These are phyloP conservation scores for Falco novaeseelandiae DNA, from an alignment of 2,797 vertebrate species.

Conservation along the genomic window DNA sequence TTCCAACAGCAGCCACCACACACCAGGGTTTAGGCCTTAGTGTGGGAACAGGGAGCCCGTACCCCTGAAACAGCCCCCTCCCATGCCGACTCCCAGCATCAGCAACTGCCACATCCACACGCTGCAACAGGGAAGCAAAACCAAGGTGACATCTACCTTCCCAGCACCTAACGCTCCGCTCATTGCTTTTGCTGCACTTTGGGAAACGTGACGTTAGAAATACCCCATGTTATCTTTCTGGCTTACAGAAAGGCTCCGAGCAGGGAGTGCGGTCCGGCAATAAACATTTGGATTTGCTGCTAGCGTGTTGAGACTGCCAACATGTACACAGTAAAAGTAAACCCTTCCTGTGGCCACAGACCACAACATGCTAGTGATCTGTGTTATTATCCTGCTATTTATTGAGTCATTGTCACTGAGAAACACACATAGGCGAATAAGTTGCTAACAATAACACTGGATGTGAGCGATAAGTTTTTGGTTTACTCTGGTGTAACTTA, in stretches of 20 bases:
- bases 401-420: constrained; percentile 3
- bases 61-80: not conserved
- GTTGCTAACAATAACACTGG: constrained; percentile 49
- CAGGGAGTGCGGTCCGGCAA: not conserved
- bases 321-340: constrained; percentile 31
- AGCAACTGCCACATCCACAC: fast-evolving
- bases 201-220: not conserved
- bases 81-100: not conserved
- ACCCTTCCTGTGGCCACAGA: constrained; percentile 36
- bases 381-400: not conserved
- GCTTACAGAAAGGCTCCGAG: not conserved
- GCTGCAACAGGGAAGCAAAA: not conserved
- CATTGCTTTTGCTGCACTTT: not conserved
- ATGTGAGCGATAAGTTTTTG: constrained; percentile 43
- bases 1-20: not conserved
- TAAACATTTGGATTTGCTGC: constrained; percentile 45
- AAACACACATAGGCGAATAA: not conserved
- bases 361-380: constrained; percentile 6
- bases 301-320: not conserved
- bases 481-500: constrained; percentile 41
- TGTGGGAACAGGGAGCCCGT: not conserved
- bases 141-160: not conserved
- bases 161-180: not conserved
- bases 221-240: not conserved
- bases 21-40: not conserved